phyloP scores from a whole-genome alignment of 2,113 vertebrate species.

The Hiodon alosoides region DNA sequence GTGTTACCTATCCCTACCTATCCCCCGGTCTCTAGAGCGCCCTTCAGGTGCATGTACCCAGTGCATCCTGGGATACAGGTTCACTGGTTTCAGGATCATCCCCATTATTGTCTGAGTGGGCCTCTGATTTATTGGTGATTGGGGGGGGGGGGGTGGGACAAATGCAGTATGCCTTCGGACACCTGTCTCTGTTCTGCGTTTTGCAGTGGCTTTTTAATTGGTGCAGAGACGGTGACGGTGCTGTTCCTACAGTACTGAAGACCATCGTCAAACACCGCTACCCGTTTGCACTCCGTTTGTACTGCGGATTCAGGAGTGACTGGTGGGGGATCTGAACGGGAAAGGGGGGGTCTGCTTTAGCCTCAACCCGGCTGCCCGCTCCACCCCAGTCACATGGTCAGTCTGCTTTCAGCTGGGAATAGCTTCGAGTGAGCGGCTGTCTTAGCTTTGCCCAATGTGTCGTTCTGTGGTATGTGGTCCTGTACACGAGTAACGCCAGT shows the following conservation, averaged over 20 bases:
- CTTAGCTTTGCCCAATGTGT: no score
- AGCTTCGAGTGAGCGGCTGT: neutral
- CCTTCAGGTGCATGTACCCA: neutral
- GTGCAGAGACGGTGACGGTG: conserved; percentile 59
- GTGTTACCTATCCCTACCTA: neutral
- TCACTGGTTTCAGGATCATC: no score
- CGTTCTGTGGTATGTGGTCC: no score
- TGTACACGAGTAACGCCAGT: no score
- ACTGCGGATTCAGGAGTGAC: neutral
- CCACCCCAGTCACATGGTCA: conserved; percentile 43
- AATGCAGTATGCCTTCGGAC: conserved; percentile 33
- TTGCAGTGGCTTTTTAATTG: conserved; percentile 41
- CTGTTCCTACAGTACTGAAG: conserved; percentile 63
- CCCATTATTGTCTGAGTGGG: conserved; percentile 25
- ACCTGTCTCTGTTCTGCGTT: conserved; percentile 40
- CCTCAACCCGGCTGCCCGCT: conserved; percentile 27
- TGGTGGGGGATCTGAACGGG: no score
- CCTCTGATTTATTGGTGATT: conserved; percentile 52
- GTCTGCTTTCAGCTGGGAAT: conserved; percentile 38
- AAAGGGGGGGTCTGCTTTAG: no score
- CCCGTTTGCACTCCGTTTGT: conserved; percentile 29
- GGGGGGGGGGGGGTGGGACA: neutral
- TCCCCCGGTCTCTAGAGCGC: neutral
- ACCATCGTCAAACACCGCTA: conserved; percentile 62
- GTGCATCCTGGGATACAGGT: neutral